Evolutionary conservation across 2,797 vertebrate species (phyloP), one percentile per base, ranked within the genome.

Genomic region (Poecilia wingei): DNA sequence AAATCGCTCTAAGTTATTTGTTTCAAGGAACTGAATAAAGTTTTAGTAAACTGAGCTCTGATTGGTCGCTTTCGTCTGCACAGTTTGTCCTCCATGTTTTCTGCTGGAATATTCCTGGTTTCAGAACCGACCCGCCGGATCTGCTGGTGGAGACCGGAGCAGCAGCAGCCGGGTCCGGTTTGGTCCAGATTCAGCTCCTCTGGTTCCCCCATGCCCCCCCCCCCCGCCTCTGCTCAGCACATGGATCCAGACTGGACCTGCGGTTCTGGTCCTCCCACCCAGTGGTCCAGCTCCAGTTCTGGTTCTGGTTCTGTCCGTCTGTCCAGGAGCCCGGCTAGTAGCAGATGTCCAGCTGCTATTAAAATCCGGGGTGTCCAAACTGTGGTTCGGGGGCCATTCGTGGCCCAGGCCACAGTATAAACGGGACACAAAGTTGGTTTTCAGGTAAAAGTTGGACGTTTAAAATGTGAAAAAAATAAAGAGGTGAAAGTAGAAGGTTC

Each of bases 1-100:
- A 55, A 55, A 55, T 9, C 53, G 89, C 87, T 64, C 89, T 95
- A 95, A 95, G 81, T 95, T 94, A 94, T 94, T 94, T 92, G 79
- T 91, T 88, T 80, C 72, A 71, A 68, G 80, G 78, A 84, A 85
- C 66, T 78, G 59, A 86, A 89, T 91, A 87, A 90, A 90, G 81
- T 90, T 90, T 88, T 66, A 87, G 83, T 88, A 80, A 55, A 66
- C 68, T 70, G 14, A 51, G 4, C 33, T 66, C 18, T 66, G 31
- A 12, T 49, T 47, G 39, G 47, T 74, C 22, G 22, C 22, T 25
- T 53, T 22, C 0, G 1, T 49, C 47, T 18, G 16, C 4, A 49
- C 14, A 20, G 16, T 55, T 55, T 25, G 22, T 55, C 28, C 28
- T 59, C 57, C 55, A 13, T 57, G n/a, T 61, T 61, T 61, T 33